phyloP scores from a whole-genome alignment of 1,140 invertebrate species.

The Sinonovacula constricta region DNA sequence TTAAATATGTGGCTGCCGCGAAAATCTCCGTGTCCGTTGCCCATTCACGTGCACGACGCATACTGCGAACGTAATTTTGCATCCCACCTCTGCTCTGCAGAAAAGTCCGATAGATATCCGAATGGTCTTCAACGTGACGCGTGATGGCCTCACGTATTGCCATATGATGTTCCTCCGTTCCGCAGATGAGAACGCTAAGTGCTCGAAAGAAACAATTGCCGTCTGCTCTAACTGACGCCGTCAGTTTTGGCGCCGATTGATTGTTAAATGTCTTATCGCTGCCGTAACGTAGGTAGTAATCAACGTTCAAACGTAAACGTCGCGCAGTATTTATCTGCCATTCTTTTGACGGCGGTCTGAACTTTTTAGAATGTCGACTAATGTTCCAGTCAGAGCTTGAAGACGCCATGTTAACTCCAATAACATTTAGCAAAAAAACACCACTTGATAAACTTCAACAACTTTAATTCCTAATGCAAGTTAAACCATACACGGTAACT shows the following conservation, averaged over 20 bases:
- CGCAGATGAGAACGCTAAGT: constrained; percentile 54
- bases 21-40: constrained; percentile 63
- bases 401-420: background rate
- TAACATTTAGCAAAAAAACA: too few relatives aligned
- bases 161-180: constrained; percentile 59
- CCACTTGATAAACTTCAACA: too few relatives aligned
- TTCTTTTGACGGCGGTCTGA: constrained; percentile 18
- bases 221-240: constrained; percentile 47
- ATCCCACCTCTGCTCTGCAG: constrained; percentile 62
- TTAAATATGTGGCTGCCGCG: constrained; percentile 58
- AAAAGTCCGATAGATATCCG: constrained; percentile 61
- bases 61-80: constrained; percentile 55
- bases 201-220: constrained; percentile 65
- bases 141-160: constrained; percentile 54
- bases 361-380: constrained; percentile 28
- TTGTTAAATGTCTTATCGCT: constrained; percentile 49
- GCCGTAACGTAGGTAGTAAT: constrained; percentile 48
- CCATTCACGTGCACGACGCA: constrained; percentile 60
- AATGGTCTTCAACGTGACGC: constrained; percentile 56
- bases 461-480: too few relatives aligned
- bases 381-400: background rate
- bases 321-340: constrained; percentile 55
- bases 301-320: constrained; percentile 34
- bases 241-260: constrained; percentile 52
- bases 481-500: too few relatives aligned